These are phyloP conservation scores for Larimichthys polyactis DNA, from an alignment of 2,113 vertebrate genomes.

Conservation along the genomic window DNA sequence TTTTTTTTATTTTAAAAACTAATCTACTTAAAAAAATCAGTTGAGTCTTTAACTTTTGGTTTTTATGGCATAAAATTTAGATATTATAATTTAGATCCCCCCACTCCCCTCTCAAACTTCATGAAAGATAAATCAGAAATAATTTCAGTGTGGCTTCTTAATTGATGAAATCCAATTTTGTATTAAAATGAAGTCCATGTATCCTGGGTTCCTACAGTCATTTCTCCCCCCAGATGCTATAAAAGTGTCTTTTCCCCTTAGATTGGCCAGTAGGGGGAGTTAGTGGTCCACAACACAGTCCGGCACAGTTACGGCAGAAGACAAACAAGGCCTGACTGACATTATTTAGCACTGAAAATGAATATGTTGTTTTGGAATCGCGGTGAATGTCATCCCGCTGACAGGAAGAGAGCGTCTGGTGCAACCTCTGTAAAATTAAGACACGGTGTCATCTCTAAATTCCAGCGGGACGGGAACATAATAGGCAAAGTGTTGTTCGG, in stretches of 20 bases:
- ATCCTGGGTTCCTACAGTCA: conserved; percentile 30
- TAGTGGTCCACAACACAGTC: conserved; percentile 71
- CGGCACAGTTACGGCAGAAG: neutral
- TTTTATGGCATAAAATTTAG: conserved; percentile 4
- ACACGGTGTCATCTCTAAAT: conserved; percentile 57
- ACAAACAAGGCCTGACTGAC: conserved; percentile 47
- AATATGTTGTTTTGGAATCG: conserved; percentile 68
- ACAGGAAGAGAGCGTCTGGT: conserved; percentile 58
- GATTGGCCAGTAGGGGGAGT: conserved; percentile 81
- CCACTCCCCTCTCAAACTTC: neutral
- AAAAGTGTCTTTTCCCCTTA: neutral
- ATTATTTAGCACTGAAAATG: conserved; percentile 57
- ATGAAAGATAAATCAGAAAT: conserved; percentile 38
- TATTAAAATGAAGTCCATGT: conserved; percentile 37
- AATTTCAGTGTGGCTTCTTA: conserved; percentile 15
- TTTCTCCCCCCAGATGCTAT: neutral
- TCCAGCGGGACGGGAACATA: conserved; percentile 28
- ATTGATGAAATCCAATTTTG: conserved; percentile 36
- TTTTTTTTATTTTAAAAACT: neutral
- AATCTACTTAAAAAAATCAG: neutral
- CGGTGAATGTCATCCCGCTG: conserved; percentile 55
- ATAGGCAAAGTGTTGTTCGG: conserved; percentile 56
- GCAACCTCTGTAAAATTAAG: conserved; percentile 72
- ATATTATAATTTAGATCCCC: conserved; percentile 9
- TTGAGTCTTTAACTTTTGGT: conserved; percentile 9